Conservation (phyloP, 2,797 vertebrate genomes). For the Helarctos malayanus region DNA sequence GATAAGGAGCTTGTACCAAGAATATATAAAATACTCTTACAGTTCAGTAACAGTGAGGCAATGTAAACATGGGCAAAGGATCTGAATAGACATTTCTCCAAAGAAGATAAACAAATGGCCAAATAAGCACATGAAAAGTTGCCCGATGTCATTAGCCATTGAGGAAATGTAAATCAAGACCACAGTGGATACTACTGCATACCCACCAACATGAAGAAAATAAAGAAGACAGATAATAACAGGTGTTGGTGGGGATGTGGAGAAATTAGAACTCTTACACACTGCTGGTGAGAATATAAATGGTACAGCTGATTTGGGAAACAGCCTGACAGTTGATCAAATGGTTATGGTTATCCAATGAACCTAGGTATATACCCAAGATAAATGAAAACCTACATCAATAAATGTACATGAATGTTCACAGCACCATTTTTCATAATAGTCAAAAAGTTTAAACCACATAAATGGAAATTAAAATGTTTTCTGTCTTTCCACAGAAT, state of each 20-base stretch:
- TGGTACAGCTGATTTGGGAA: not conserved
- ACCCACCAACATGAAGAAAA: not conserved
- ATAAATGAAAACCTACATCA: slow-evolving; percentile 21
- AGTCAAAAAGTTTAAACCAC: not conserved
- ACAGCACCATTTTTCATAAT: not conserved
- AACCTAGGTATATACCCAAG: not conserved
- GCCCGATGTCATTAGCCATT: not conserved
- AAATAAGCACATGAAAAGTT: not conserved
- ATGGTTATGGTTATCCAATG: not conserved
- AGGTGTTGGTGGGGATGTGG: not conserved
- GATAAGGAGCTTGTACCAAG: not conserved
- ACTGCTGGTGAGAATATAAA: not conserved
- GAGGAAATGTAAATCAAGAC: not conserved
- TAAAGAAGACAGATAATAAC: not conserved
- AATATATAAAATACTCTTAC: not conserved
- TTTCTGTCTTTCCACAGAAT: not conserved
- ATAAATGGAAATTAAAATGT: not conserved
- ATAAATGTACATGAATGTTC: not conserved
- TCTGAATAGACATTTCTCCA: not conserved
- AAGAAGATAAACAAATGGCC: not conserved
- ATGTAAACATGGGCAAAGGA: slow-evolving; percentile 9
- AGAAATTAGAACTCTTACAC: not conserved
- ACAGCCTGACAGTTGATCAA: not conserved
- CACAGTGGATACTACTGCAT: not conserved
- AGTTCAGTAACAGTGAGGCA: not conserved